Evolutionary conservation across 2,797 vertebrate species (phyloP), one percentile per base, ranked within the genome.

Genomic region (Streptopelia turtur): DNA sequence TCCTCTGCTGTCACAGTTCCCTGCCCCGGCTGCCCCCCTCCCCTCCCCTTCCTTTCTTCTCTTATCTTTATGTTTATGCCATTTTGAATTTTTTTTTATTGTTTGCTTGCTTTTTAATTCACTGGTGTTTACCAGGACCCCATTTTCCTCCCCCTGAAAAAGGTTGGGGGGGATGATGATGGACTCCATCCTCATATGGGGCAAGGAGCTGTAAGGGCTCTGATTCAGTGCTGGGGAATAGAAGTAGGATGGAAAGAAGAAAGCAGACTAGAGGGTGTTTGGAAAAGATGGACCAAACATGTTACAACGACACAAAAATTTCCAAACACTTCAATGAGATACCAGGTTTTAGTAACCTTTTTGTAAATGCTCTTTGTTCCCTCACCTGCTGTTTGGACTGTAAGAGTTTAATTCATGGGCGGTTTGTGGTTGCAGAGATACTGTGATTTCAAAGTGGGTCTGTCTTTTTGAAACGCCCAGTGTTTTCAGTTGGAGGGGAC

Each of bases 101-200:
- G 14, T 8, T 28, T 10, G n/a, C 3, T 33, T 30, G n/a, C 31
- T 23, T 43, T 35, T 39, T 4, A n/a, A 14, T 71, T 72, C 59
- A 27, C 17, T 25, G 14, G n/a, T 79, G 60, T 68, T 56, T 80
- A 28, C n/a, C 11, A 68, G 25, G 21, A 31, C 18, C 23, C 16
- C 31, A 16, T 16, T n/a, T 77, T 77, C 20, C 30, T n/a, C 39
- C 13, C 33, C n/a, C 1, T 3, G 41, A 49, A 66, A 60, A 57
- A 65, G 8, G 8, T 11, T 4, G 1, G 16, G 16, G 5, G 23
- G n/a, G 30, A 21, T 25, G 27, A 21, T 43, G 30, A 18, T 47
- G 72, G 21, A 23, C 11, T 83, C 37, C 28, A 5, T 61, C 39
- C 16, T 35, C 1, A 0, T 31, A 14, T 0, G 3, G 31, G 64